Conservation (phyloP, 2,797 vertebrate genomes). For the Gouania willdenowi region DNA sequence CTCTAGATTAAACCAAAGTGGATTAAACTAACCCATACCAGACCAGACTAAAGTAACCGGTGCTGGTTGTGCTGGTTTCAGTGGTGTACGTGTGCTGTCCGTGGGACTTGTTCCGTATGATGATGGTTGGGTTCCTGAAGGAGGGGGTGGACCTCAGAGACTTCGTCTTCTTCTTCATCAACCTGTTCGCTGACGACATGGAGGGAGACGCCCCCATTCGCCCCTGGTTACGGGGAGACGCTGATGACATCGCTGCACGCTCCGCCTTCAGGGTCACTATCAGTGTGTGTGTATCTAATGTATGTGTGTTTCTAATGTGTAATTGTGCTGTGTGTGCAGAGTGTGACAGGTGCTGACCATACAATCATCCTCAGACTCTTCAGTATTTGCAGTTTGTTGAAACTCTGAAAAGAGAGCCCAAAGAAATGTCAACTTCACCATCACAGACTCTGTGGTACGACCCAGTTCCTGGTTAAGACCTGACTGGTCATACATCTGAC, state of each 20-base stretch:
- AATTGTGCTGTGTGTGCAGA: conserved; percentile 54
- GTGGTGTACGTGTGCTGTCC: conserved; percentile 87
- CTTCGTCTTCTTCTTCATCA: conserved; percentile 88
- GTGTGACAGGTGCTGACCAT: conserved; percentile 87
- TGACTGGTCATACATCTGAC: background rate
- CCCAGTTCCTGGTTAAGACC: too few relatives aligned
- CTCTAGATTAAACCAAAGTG: too few relatives aligned
- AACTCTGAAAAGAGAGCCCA: conserved; percentile 71
- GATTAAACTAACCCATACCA: too few relatives aligned
- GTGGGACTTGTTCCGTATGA: conserved; percentile 74
- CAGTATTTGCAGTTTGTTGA: conserved; percentile 81
- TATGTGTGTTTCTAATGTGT: background rate
- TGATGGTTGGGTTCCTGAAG: conserved; percentile 80
- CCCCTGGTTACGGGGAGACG: conserved; percentile 82
- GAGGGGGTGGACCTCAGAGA: conserved; percentile 74
- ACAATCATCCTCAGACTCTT: conserved; percentile 80
- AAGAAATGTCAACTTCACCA: conserved; percentile 79
- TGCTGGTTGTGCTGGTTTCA: too few relatives aligned
- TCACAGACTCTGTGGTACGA: conserved; percentile 84
- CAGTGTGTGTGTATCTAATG: background rate
- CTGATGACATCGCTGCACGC: conserved; percentile 67
- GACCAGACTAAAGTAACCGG: too few relatives aligned
- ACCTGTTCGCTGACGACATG: conserved; percentile 82
- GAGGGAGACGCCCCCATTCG: conserved; percentile 40
- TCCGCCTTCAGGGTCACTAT: conserved; percentile 77